Base-by-base conservation (phyloP, 64 coral and sea anemone genomes). In the Hydrozoanthus tunicans region DNA sequence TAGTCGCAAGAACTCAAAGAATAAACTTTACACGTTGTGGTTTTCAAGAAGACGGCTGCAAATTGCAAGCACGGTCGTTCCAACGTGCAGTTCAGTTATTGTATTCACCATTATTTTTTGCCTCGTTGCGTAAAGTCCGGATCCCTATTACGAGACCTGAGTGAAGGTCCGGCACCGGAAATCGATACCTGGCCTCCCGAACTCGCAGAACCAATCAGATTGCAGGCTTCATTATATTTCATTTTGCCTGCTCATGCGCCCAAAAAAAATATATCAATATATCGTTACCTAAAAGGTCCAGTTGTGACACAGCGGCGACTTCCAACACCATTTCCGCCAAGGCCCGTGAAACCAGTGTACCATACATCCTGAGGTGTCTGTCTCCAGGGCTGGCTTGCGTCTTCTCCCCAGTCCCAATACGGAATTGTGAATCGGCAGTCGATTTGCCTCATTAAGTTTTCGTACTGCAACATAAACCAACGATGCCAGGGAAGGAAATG, bases 281-380 rank as follows among this genome's bases (percentile, higher is more conserved):
- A 20, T 71, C 23, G 4, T 24, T 72, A 86, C 83, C 79, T 91
- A 56, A 91, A 91, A 20, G 79, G 90, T 71, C 90, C 90, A 2
- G 55, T 76, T 6, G 12, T 63, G n/a, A 91, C 90, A 83, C 90
- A 91, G 0, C 67, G 57, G 20, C 43, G 17, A 0, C 3, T 27
- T 26, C 79, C 79, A 5, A 24, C 51, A 4, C 90, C 90, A 61
- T 91, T 91, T 9, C 90, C 90, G 23, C 90, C 90, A 4, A 83
- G 25, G 8, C 90, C 90, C 7, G 32, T 61, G 9, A 51, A 60
- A 55, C 52, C 17, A 14, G 52, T 53, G 5, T 62, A 43, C 90
- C 90, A 91, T 15, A 91, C 79, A 53, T 15, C 52, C 13, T 51
- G 54, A 10, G 6, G 10, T 7, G 17, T 57, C 53, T 53, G 14